Evolutionary conservation across 2,888 invertebrate species (phyloP).

Genomic region (Phrixothrix hirtus): DNA sequence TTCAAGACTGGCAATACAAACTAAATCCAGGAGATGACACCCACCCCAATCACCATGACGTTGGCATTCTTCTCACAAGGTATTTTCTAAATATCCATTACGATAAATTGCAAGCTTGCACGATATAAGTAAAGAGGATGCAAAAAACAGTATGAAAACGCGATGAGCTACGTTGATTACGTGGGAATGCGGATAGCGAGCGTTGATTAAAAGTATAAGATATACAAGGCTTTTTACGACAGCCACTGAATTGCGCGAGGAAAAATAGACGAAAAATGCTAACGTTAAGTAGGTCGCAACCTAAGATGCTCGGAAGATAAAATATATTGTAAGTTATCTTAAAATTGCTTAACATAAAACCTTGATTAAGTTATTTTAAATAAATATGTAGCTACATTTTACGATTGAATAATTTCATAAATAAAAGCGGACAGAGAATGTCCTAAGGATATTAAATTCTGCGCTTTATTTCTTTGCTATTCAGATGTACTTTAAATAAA

Average conservation of each 20-base stretch:
- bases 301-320: constrained; percentile 18
- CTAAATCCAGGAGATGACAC: constrained; percentile 60
- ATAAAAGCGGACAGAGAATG: too few species aligned
- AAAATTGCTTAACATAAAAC: too few species aligned
- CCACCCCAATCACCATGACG: constrained; percentile 64
- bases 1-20: constrained; percentile 61
- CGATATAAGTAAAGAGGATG: constrained; percentile 24
- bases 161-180: constrained; percentile 29
- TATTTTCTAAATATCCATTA: constrained; percentile 40
- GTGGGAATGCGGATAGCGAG: constrained; percentile 29
- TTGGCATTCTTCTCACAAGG: constrained; percentile 62
- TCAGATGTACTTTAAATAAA: too few species aligned
- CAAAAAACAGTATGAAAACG: constrained; percentile 27
- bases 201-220: constrained; percentile 30
- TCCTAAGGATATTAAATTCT: too few species aligned
- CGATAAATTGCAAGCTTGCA: constrained; percentile 28
- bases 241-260: constrained; percentile 27
- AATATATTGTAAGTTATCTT: constrained; percentile 16
- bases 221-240: constrained; percentile 30
- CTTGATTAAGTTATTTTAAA: too few species aligned
- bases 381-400: too few species aligned
- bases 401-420: too few species aligned
- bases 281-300: constrained; percentile 26
- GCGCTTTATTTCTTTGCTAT: too few species aligned
- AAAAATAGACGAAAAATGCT: constrained; percentile 27